These are phyloP conservation scores for Tetanocera ferruginea DNA, from an alignment of 2,888 invertebrate genomes.

Conservation along the genomic window DNA sequence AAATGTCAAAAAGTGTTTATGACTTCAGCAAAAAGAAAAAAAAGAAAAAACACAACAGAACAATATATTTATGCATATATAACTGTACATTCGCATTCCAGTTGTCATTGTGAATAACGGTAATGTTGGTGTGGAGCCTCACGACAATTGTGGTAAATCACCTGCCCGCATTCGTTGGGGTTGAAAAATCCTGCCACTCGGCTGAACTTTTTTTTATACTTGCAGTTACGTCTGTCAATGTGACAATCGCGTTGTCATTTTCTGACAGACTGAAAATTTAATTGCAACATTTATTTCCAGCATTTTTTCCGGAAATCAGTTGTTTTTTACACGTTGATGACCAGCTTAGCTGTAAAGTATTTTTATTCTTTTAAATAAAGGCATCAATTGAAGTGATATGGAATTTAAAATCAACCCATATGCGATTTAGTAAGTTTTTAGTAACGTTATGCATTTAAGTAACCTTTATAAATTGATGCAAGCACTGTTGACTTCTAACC, in stretches of 20 bases:
- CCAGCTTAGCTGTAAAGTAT: too few species aligned
- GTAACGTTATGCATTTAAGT: too few species aligned
- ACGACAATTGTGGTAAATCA: background rate
- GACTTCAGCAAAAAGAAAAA: conserved; percentile 5
- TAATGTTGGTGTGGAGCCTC: background rate
- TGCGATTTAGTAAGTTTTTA: too few species aligned
- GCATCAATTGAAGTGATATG: too few species aligned
- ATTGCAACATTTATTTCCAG: background rate
- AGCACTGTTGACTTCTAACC: too few species aligned
- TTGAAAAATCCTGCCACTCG: background rate
- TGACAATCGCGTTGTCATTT: conserved; percentile 13
- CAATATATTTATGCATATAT: background rate
- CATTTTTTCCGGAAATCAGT: background rate
- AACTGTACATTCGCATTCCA: conserved; percentile 26
- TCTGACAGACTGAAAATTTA: conserved; percentile 2
- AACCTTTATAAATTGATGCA: too few species aligned
- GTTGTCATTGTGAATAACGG: conserved; percentile 26
- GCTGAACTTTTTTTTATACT: background rate
- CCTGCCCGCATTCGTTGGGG: background rate
- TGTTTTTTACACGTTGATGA: too few species aligned
- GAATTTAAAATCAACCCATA: too few species aligned
- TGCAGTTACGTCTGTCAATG: background rate
- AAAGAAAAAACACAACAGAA: background rate
- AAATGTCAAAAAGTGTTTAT: conserved; percentile 31
- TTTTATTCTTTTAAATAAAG: too few species aligned